Conservation (phyloP, 1,140 invertebrate species). For the Eubasilissa regina region DNA sequence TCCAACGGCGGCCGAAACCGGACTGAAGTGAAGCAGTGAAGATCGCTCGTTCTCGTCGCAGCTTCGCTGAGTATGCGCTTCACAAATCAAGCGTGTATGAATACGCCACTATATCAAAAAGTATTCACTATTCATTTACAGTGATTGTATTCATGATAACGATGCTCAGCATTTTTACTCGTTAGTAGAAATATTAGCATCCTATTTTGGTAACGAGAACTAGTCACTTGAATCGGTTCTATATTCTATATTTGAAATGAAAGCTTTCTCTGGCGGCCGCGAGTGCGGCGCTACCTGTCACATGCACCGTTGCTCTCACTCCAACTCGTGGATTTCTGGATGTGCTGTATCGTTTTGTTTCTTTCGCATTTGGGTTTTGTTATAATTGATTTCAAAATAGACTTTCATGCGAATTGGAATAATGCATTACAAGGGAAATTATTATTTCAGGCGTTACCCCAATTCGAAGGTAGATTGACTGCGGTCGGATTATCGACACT, state of each 20-base stretch:
- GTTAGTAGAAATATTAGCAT: neutral
- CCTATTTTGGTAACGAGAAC: neutral
- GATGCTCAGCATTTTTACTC: neutral
- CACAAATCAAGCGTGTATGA: neutral
- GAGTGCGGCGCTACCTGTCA: conserved; percentile 43
- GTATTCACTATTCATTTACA: neutral
- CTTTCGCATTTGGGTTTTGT: conserved; percentile 39
- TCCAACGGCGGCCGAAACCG: conserved; percentile 43
- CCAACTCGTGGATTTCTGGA: conserved; percentile 3
- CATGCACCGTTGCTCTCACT: conserved; percentile 29
- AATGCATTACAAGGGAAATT: conserved; percentile 43
- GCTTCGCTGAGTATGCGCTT: neutral
- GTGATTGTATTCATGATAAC: neutral
- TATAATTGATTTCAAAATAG: conserved; percentile 47
- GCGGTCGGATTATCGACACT: neutral
- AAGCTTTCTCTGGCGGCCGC: conserved; percentile 42
- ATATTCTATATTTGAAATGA: conserved; percentile 51
- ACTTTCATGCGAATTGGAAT: conserved; percentile 29
- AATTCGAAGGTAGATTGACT: conserved; percentile 7
- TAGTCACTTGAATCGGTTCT: conserved; percentile 35
- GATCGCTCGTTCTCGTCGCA: conserved; percentile 41
- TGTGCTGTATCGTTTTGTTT: conserved; percentile 19
- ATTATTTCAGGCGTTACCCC: conserved; percentile 17
- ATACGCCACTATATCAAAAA: neutral
- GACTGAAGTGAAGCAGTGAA: conserved; percentile 29